Conservation (phyloP, 2,797 vertebrate genomes). For the Dermochelys coriacea region DNA sequence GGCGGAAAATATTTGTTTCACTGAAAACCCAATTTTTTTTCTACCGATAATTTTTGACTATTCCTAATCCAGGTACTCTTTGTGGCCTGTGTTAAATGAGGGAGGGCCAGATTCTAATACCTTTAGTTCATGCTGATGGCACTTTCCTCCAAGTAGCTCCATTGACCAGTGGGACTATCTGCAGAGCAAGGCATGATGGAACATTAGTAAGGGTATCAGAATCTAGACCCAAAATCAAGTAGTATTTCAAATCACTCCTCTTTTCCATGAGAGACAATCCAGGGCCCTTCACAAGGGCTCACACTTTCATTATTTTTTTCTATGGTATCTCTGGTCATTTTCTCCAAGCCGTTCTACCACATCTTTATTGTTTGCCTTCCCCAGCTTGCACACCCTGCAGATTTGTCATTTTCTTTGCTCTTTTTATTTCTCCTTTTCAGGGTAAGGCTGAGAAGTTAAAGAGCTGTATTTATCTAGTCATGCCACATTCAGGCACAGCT, state of each 20-base stretch:
- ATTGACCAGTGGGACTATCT: not conserved
- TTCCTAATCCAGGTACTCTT: not conserved
- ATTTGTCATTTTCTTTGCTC: not conserved
- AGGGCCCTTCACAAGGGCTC: slow-evolving; percentile 8
- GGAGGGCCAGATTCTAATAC: not conserved
- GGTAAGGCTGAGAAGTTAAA: not conserved
- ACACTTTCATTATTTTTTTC: not conserved
- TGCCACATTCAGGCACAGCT: not conserved
- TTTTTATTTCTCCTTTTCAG: not conserved
- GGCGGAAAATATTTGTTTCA: not conserved
- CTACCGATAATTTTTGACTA: not conserved
- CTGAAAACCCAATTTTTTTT: not conserved
- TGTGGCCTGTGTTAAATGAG: not conserved
- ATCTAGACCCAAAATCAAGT: not conserved
- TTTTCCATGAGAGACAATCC: not conserved
- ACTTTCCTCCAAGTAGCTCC: not conserved
- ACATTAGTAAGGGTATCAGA: not conserved
- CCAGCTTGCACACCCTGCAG: not conserved
- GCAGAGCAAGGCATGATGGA: slow-evolving; percentile 6
- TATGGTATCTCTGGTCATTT: accelerated
- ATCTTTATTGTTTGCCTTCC: not conserved
- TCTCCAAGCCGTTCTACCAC: not conserved
- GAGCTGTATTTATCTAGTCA: not conserved
- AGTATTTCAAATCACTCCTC: not conserved
- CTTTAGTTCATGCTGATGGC: not conserved